Percentiles rank a stretch among this genome's conserved stretches.
phyloP scores from a whole-genome alignment of 2,888 invertebrate species.

The Dastarcus helophoroides region DNA sequence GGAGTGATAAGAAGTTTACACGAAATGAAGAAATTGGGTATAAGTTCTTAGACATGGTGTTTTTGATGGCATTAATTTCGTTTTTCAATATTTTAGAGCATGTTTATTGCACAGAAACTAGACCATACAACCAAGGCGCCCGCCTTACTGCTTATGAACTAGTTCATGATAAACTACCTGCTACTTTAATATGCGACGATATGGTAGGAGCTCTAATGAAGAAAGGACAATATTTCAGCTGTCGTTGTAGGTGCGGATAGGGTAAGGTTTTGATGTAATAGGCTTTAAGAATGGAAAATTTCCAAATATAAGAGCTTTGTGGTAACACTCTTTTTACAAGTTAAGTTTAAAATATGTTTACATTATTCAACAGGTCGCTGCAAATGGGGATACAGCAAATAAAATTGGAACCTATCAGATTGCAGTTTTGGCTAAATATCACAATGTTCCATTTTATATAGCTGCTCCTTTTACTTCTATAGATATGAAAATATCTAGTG shows the following conservation, averaged over 20 bases:
- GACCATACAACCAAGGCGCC: slow-evolving; percentile 96
- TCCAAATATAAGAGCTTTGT: too few relatives aligned
- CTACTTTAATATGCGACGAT: slow-evolving; percentile 87
- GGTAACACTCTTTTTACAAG: too few relatives aligned
- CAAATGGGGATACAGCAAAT: slow-evolving; percentile 97
- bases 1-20: slow-evolving; percentile 86
- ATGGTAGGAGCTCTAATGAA: slow-evolving; percentile 91
- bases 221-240: slow-evolving; percentile 67
- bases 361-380: slow-evolving; percentile 57
- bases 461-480: slow-evolving; percentile 90
- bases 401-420: slow-evolving; percentile 97
- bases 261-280: slow-evolving; percentile 41
- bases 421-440: slow-evolving; percentile 83
- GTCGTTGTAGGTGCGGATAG: slow-evolving; percentile 98
- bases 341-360: too few relatives aligned
- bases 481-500: slow-evolving; percentile 65
- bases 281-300: too few relatives aligned
- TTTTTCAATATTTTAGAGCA: slow-evolving; percentile 48
- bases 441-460: slow-evolving; percentile 88
- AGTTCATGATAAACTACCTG: slow-evolving; percentile 82
- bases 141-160: slow-evolving; percentile 93
- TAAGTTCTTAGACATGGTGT: slow-evolving; percentile 1
- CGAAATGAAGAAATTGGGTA: slow-evolving; percentile 38
- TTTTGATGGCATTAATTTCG: slow-evolving; percentile 4
- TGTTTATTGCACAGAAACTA: slow-evolving; percentile 93